phyloP scores from a whole-genome alignment of 1,140 invertebrate species.

The Piezodorus guildinii region DNA sequence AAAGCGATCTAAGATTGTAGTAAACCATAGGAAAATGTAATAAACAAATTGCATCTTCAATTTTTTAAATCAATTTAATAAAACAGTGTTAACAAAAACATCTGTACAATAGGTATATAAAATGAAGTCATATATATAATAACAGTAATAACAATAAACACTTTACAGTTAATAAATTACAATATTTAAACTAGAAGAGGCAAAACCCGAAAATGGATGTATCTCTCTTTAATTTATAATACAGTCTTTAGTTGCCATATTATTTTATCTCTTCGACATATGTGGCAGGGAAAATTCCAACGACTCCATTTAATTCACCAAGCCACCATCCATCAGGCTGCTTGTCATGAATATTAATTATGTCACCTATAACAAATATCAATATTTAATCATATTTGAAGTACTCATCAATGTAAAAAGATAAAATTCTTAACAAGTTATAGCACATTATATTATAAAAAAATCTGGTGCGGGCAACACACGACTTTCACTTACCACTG shows the following conservation, averaged over 20 bases:
- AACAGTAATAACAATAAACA: constrained; percentile 4
- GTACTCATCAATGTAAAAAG: too few relatives aligned
- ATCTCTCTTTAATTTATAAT: constrained; percentile 2
- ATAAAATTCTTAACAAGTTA: too few relatives aligned
- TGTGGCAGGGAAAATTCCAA: constrained; percentile 86
- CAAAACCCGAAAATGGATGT: neutral
- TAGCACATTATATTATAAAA: too few relatives aligned
- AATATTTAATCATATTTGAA: too few relatives aligned
- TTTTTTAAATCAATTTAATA: constrained; percentile 11
- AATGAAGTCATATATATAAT: constrained; percentile 2
- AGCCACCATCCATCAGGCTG: constrained; percentile 93
- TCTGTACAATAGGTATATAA: constrained; percentile 13
- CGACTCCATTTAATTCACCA: constrained; percentile 68
- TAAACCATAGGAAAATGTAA: too few relatives aligned
- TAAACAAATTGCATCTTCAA: too few relatives aligned
- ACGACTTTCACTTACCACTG: too few relatives aligned
- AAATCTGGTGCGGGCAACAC: too few relatives aligned
- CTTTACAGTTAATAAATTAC: constrained; percentile 1
- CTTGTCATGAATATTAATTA: constrained; percentile 79
- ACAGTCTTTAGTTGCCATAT: constrained; percentile 6
- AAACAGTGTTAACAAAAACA: neutral
- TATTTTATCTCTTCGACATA: constrained; percentile 61
- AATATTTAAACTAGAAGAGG: constrained; percentile 6
- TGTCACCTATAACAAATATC: constrained; percentile 49
- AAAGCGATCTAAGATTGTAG: too few relatives aligned